Percentiles rank a stretch among this genome's conserved stretches.
Conservation (phyloP, 1,140 invertebrate species). For the Hylaeus anthracinus region DNA sequence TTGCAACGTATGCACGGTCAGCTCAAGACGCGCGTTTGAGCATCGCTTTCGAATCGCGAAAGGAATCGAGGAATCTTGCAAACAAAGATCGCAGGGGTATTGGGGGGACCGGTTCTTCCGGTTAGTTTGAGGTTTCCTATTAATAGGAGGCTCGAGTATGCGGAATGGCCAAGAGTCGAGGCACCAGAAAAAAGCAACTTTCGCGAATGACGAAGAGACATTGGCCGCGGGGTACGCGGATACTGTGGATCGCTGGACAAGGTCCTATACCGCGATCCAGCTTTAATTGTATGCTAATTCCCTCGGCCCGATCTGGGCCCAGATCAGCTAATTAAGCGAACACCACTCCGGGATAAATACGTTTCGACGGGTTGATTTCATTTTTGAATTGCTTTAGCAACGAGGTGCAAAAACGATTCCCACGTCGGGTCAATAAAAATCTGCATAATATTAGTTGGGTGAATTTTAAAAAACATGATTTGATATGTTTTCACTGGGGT, state of each 20-base stretch:
- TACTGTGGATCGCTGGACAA: not conserved
- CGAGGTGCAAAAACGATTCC: not conserved
- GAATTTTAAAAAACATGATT: not conserved
- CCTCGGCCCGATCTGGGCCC: slow-evolving; percentile 18
- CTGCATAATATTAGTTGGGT: not conserved
- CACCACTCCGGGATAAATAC: not conserved
- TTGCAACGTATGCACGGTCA: no score
- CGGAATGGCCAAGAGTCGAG: slow-evolving; percentile 28
- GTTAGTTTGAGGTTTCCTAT: slow-evolving; percentile 49
- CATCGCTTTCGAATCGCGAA: not conserved
- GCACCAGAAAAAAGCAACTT: slow-evolving; percentile 25
- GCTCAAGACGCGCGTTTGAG: not conserved
- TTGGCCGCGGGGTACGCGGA: slow-evolving; percentile 46
- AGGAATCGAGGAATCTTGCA: not conserved
- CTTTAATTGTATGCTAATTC: slow-evolving; percentile 61
- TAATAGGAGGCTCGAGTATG: slow-evolving; percentile 54
- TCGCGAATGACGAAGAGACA: slow-evolving; percentile 37
- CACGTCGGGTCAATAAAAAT: not conserved
- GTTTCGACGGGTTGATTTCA: not conserved
- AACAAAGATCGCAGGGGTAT: not conserved
- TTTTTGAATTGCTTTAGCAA: not conserved
- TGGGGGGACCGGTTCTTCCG: slow-evolving; percentile 53
- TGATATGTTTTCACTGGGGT: no score
- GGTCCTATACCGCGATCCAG: not conserved
- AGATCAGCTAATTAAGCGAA: slow-evolving; percentile 46